Evolutionary conservation across 2,797 vertebrate species (phyloP).

Genomic region (Knipowitschia caucasica): DNA sequence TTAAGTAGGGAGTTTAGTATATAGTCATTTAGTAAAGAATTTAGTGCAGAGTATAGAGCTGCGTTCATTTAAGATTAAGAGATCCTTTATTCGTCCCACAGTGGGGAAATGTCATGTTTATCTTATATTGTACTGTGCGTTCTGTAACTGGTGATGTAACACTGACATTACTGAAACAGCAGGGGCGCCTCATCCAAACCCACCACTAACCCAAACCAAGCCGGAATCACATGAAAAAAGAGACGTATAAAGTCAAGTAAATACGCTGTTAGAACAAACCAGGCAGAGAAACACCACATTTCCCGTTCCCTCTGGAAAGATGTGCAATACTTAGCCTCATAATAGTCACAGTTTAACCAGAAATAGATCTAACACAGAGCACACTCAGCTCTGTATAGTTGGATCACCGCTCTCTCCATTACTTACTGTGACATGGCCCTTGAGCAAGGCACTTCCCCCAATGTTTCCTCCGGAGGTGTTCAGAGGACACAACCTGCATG

Average conservation of each 20-base stretch:
- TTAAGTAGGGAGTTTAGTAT: too few relatives aligned
- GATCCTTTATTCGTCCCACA: too few relatives aligned
- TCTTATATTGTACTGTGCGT: too few relatives aligned
- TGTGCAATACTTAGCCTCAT: conserved; percentile 32
- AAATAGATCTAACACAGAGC: conserved; percentile 39
- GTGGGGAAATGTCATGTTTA: too few relatives aligned
- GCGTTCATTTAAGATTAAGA: too few relatives aligned
- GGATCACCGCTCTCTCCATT: conserved; percentile 18
- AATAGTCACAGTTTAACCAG: conserved; percentile 45
- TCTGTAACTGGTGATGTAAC: too few relatives aligned
- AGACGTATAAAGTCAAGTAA: not conserved
- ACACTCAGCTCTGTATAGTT: conserved; percentile 31
- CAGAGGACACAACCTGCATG: conserved; percentile 63
- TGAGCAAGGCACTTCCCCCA: conserved; percentile 41
- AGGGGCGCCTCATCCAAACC: too few relatives aligned
- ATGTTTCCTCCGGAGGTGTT: conserved; percentile 65
- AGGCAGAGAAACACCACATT: conserved; percentile 22
- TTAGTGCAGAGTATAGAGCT: too few relatives aligned
- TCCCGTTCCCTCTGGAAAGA: conserved; percentile 42
- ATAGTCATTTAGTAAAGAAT: too few relatives aligned
- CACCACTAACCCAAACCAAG: not conserved
- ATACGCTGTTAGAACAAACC: not conserved
- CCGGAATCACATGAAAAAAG: not conserved
- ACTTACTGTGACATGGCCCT: conserved; percentile 31
- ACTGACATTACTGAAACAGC: too few relatives aligned